phyloP scores from a whole-genome alignment of 1,140 invertebrate genomes.

The Brachionus manjavacas region DNA sequence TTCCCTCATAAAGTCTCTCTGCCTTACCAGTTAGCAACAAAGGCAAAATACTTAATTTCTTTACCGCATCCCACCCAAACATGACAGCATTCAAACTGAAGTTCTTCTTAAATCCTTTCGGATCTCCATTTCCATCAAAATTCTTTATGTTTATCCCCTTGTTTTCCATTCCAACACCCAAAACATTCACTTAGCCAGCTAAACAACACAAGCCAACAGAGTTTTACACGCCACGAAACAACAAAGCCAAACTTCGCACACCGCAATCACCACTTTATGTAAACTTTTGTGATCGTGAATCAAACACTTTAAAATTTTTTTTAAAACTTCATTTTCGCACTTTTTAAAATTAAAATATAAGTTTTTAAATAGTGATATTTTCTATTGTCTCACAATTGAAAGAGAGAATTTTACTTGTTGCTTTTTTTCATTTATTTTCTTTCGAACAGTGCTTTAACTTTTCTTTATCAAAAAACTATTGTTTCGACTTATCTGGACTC shows the following conservation, averaged over 20 bases:
- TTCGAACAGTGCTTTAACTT: background rate
- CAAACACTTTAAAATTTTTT: background rate
- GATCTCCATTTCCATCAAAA: background rate
- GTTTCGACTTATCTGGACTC: background rate
- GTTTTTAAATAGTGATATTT: too few species aligned
- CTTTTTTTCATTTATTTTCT: background rate
- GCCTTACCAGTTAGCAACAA: too few species aligned
- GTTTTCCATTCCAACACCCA: background rate
- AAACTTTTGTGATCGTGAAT: too few species aligned
- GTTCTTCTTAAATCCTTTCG: background rate
- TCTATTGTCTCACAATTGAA: background rate
- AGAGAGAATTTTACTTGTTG: background rate
- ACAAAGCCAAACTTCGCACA: background rate
- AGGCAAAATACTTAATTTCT: too few species aligned
- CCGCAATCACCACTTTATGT: background rate
- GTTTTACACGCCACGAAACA: background rate
- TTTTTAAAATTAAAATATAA: background rate
- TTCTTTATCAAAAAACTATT: background rate
- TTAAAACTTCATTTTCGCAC: background rate
- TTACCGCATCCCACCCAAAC: background rate
- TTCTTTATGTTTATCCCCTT: background rate
- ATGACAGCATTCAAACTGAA: background rate
- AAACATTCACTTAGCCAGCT: background rate
- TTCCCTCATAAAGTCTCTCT: too few species aligned
- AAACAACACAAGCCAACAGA: background rate